A percentile compares a stretch with the other conserved stretches of the same genome.
These are phyloP conservation scores for Cardiocondyla obscurior DNA, from an alignment of 1,140 invertebrate genomes.

Conservation along the genomic window DNA sequence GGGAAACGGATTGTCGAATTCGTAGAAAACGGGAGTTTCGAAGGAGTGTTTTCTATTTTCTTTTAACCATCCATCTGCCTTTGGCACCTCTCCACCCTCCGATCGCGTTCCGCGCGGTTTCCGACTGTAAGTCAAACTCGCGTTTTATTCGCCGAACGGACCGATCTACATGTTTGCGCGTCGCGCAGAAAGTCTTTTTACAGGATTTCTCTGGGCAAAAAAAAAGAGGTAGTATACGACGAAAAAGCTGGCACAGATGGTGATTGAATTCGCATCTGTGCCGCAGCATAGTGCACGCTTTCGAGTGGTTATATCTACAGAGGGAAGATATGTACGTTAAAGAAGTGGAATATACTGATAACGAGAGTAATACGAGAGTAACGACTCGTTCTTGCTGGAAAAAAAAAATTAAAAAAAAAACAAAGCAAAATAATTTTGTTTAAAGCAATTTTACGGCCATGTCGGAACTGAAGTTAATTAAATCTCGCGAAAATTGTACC, in stretches of 20 bases:
- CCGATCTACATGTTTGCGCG: conserved; percentile 45
- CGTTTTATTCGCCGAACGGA: conserved; percentile 34
- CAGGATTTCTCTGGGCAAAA: not conserved
- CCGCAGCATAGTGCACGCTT: not conserved
- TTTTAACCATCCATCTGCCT: conserved; percentile 12
- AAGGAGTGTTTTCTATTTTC: not conserved
- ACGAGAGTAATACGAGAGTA: too few species aligned
- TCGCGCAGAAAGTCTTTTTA: conserved; percentile 16
- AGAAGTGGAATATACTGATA: not conserved
- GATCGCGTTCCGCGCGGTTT: conserved; percentile 38
- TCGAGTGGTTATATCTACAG: not conserved
- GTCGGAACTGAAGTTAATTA: not conserved
- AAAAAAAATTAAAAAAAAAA: not conserved
- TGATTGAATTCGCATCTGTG: conserved; percentile 29
- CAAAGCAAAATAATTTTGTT: not conserved
- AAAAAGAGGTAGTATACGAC: not conserved
- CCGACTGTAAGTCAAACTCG: conserved; percentile 46
- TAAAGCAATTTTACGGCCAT: not conserved
- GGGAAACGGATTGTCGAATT: conserved; percentile 64
- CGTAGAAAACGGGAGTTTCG: conserved; percentile 3
- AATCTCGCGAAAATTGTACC: not conserved
- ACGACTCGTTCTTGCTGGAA: not conserved
- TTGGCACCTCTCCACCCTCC: not conserved
- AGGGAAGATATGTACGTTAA: not conserved
- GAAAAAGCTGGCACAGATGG: not conserved